phyloP scores from a whole-genome alignment of 2,888 invertebrate species.

The Brachylomia viminalis region DNA sequence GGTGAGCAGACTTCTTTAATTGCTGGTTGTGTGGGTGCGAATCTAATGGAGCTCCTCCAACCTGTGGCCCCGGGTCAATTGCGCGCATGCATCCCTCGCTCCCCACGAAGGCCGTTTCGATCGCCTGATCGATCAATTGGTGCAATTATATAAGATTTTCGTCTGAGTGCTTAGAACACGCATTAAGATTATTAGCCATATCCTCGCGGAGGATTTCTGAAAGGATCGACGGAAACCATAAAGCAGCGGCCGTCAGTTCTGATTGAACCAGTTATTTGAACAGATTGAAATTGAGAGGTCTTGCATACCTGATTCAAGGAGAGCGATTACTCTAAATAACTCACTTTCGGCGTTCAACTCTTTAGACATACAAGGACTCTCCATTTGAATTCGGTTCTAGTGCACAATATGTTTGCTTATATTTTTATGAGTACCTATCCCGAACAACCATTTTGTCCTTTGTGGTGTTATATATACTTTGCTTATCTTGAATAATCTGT shows the following conservation, averaged over 20 bases:
- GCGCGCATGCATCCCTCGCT: constrained; percentile 42
- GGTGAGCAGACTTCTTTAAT: constrained; percentile 56
- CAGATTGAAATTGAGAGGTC: constrained; percentile 55
- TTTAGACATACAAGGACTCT: constrained; percentile 12
- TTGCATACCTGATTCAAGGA: constrained; percentile 52
- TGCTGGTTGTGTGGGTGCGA: constrained; percentile 58
- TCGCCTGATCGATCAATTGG: constrained; percentile 54
- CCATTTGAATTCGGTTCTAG: not conserved
- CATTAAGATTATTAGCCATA: constrained; percentile 46
- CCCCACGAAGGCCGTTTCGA: constrained; percentile 58
- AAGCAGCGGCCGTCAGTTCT: constrained; percentile 41
- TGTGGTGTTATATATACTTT: not conserved
- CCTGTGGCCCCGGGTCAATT: constrained; percentile 57
- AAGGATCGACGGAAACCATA: constrained; percentile 52
- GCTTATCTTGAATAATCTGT: not conserved
- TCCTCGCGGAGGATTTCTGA: constrained; percentile 50
- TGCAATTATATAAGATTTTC: constrained; percentile 60
- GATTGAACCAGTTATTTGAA: constrained; percentile 49
- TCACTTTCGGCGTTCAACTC: constrained; percentile 17
- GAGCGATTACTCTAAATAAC: constrained; percentile 35
- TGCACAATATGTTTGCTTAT: not conserved
- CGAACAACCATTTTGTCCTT: not conserved
- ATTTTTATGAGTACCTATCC: not conserved
- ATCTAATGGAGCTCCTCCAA: constrained; percentile 41
- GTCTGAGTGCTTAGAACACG: constrained; percentile 50